Conservation (phyloP, 2,113 vertebrate species). For the Telmatochromis sp. region DNA sequence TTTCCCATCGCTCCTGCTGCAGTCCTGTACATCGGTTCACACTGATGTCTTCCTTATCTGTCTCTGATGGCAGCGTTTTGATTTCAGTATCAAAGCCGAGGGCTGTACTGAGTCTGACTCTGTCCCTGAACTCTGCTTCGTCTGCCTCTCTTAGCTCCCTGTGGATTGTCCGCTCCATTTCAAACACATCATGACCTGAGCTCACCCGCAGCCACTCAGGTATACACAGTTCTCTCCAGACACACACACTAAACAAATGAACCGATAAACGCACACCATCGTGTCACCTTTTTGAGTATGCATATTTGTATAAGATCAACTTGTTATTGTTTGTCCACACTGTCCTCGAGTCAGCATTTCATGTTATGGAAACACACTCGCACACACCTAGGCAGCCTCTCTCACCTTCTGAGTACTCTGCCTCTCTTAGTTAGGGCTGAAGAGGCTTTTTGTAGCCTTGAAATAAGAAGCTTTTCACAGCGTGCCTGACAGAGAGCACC, state of each 20-base stretch:
- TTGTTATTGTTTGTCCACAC: not conserved
- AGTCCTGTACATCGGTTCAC: not conserved
- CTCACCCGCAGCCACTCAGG: not conserved
- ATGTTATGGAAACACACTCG: not conserved
- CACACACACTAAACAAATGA: not conserved
- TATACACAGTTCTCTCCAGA: not conserved
- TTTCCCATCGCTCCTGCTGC: not conserved
- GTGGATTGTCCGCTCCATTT: not conserved
- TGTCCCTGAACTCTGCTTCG: slow-evolving; percentile 17
- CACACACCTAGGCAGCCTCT: not conserved
- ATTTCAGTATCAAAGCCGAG: not conserved
- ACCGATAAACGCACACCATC: not conserved
- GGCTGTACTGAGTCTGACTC: not conserved
- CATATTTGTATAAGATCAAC: not conserved
- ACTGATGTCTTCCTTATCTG: not conserved
- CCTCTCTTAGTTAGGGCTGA: slow-evolving; percentile 24
- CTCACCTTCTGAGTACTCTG: slow-evolving; percentile 7
- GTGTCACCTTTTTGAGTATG: not conserved
- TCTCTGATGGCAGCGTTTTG: not conserved
- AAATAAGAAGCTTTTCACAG: slow-evolving; percentile 29
- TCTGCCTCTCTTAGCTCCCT: slow-evolving; percentile 1
- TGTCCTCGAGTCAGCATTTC: not conserved
- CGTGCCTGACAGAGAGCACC: slow-evolving; percentile 3
- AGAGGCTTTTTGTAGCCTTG: slow-evolving; percentile 40
- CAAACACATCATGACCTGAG: slow-evolving; percentile 16